Evolutionary conservation across 2,113 vertebrate genomes (phyloP).

Genomic region (Eonycteris spelaea): DNA sequence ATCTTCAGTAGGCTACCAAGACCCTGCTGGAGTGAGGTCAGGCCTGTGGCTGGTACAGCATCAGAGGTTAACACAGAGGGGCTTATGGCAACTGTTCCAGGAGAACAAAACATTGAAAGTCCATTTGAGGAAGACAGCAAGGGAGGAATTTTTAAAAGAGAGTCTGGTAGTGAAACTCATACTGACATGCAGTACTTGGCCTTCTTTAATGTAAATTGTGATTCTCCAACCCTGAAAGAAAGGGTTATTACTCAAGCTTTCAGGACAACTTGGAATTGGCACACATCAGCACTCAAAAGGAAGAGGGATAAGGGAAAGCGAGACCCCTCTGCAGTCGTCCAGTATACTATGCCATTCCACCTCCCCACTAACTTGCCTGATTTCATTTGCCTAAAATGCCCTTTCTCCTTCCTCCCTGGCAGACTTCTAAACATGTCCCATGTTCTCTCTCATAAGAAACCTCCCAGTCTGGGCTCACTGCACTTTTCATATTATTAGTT

Average conservation of each 20-base stretch:
- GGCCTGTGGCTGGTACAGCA: accelerated
- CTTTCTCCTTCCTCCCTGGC: not conserved
- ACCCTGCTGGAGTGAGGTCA: not conserved
- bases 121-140: not conserved
- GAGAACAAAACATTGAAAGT: not conserved
- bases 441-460: not conserved
- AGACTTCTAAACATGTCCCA: not conserved
- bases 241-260: not conserved
- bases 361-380: not conserved
- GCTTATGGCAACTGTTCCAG: not conserved
- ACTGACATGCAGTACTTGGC: not conserved
- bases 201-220: not conserved
- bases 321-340: not conserved
- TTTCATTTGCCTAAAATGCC: not conserved
- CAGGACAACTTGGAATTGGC: not conserved
- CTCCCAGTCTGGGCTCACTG: not conserved
- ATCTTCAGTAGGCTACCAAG: not conserved
- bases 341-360: accelerated
- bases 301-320: not conserved
- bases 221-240: not conserved
- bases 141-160: not conserved
- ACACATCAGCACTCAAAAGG: not conserved
- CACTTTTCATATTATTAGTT: not conserved
- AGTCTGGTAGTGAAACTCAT: not conserved
- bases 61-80: not conserved